Evolutionary conservation across 2,113 vertebrate genomes (phyloP), one percentile per base, ranked within the genome.

Genomic region (Lophura nycthemera): DNA sequence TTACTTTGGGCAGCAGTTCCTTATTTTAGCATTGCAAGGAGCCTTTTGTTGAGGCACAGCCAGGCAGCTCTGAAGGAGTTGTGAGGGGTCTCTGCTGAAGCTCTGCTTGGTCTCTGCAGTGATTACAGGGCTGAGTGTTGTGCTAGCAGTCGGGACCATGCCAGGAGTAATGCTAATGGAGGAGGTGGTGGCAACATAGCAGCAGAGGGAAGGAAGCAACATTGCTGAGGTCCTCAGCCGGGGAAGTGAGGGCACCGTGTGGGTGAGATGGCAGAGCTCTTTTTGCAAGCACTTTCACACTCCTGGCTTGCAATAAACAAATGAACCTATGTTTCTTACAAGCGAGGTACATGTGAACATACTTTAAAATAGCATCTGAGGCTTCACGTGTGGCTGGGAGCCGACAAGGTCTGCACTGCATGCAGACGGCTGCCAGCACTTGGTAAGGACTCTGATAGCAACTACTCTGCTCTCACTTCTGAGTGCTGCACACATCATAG

Each of bases 201-300:
- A 86, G 50, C 3, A 47, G 0, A 93, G 43, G 80, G 22, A 94
- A 92, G 61, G 50, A 94, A 61, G 29, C 42, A 77, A 77, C 40
- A 17, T 65, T 52, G 57, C 69, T 25, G 25, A 74, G 56, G 76
- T 74, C 80, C 61, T 57, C 67, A 80, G 80, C 86, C 90, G 78
- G 90, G 67, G 80, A 74, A 94, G 34, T 57, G 65, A 90, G 73
- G 48, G 61, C 52, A 43, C 76, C 43, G 25, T 0, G 29, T 75
- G 72, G 86, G 88, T 1, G 40, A 75, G 86, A 81, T 69, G 63
- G 73, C 80, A 75, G 72, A 80, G 57, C 52, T 76, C 60, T 86
- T 20, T 86, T 93, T 83, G 86, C 73, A 83, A 81, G 36, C 76
- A 64, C 47, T 77, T 88, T 83, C 69, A 64, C 88, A 20, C 69